Percentiles rank a stretch among this genome's conserved stretches.
Conservation (phyloP, 1,140 invertebrate species). For the Bathynomus jamesi region DNA sequence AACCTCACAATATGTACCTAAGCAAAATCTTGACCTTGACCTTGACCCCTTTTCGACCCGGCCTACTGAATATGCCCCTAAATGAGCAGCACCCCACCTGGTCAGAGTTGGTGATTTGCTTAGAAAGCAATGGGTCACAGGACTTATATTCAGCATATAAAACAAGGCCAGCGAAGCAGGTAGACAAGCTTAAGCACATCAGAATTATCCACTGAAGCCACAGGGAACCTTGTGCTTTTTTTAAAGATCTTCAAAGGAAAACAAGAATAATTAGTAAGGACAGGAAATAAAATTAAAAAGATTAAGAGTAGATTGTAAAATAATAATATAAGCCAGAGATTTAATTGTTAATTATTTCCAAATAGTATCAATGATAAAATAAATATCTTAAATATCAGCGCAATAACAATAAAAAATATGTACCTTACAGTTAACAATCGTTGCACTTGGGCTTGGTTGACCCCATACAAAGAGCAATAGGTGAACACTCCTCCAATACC, state of each 20-base stretch:
- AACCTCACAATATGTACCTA: too few species aligned
- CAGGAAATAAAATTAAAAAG: too few species aligned
- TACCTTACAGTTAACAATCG: constrained; percentile 65
- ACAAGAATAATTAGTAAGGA: too few species aligned
- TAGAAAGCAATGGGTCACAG: constrained; percentile 61
- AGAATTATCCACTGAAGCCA: constrained; percentile 65
- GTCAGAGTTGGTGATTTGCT: constrained; percentile 47
- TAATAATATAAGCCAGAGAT: too few species aligned
- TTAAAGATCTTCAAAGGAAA: constrained; percentile 18
- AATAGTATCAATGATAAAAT: too few species aligned
- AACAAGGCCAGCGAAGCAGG: constrained; percentile 66
- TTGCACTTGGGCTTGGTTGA: constrained; percentile 83
- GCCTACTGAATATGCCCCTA: too few species aligned
- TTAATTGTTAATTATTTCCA: too few species aligned
- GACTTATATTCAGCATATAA: constrained; percentile 65
- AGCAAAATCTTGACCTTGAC: too few species aligned
- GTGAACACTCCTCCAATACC: constrained; percentile 61
- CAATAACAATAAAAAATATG: too few species aligned
- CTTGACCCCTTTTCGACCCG: too few species aligned
- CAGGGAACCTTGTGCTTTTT: constrained; percentile 41
- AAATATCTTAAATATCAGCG: too few species aligned
- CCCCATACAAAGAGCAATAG: constrained; percentile 65
- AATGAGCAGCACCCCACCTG: constrained; percentile 39
- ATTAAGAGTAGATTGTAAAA: too few species aligned
- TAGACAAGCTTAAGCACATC: constrained; percentile 56